phyloP scores from a whole-genome alignment of 2,797 vertebrate genomes.

The Parotocinclus haroldoi region DNA sequence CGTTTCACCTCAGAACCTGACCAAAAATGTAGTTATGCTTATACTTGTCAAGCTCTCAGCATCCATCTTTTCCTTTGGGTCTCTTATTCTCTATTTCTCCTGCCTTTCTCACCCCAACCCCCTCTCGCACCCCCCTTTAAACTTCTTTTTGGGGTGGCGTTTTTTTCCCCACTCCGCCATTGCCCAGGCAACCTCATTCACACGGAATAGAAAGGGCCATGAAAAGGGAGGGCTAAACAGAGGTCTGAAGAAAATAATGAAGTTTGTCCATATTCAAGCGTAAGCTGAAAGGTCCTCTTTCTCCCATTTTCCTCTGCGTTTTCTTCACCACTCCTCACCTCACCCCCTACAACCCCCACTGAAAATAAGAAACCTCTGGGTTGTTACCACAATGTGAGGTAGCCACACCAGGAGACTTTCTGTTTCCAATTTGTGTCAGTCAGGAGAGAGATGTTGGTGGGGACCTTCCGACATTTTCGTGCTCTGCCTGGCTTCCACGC shows the following conservation, averaged over 20 bases:
- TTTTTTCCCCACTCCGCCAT: constrained; percentile 74
- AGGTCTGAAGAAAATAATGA: constrained; percentile 78
- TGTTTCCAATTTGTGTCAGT: constrained; percentile 72
- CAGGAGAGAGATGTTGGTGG: constrained; percentile 56
- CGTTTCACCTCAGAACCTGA: constrained; percentile 53
- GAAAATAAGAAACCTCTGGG: constrained; percentile 27
- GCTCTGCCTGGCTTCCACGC: constrained; percentile 50
- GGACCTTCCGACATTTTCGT: constrained; percentile 58
- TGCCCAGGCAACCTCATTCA: constrained; percentile 82
- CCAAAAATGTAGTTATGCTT: constrained; percentile 10
- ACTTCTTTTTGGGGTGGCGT: constrained; percentile 62
- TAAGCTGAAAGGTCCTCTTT: constrained; percentile 68
- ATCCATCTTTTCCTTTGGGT: constrained; percentile 2
- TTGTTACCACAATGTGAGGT: constrained; percentile 37
- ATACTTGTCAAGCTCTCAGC: background rate
- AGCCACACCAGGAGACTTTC: constrained; percentile 61
- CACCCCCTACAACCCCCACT: background rate
- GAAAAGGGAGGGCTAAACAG: constrained; percentile 77
- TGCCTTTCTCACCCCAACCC: constrained; percentile 12
- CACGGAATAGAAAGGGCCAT: constrained; percentile 73
- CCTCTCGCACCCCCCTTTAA: constrained; percentile 51
- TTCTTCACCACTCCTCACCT: background rate
- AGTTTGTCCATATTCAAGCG: constrained; percentile 83
- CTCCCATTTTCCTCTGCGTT: constrained; percentile 54
- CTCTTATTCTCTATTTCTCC: constrained; percentile 19